Evolutionary conservation across 2,888 invertebrate species (phyloP), one percentile per base, ranked within the genome.

Genomic region (Aphrophora alni): DNA sequence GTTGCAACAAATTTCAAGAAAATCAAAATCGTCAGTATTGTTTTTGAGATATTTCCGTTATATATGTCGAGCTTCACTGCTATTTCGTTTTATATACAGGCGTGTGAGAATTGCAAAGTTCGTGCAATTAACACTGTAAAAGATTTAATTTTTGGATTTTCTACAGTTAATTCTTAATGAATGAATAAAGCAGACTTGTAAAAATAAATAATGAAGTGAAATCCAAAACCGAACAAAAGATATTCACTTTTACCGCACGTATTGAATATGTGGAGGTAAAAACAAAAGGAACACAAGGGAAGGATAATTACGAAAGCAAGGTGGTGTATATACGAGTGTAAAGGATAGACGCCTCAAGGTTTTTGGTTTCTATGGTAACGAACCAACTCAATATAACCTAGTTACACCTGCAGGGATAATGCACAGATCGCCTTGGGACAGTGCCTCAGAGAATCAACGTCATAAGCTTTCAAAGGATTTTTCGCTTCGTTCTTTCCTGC

Each of bases 341-440:
- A 68, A 70, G 38, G 24, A 26, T n/a, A 38, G 75, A 70, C 71
- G 26, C 33, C 25, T 69, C 27, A 44, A 51, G 75, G 74, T 59
- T 59, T 59, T 59, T 59, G 59, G 59, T 82, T 82, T 78, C 83
- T 80, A 83, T 82, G 79, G 82, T 51, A 81, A 83, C 78, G 78
- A 78, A 81, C 80, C 83, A 80, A 83, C 83, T 83, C 83, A 82
- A 83, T 83, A 82, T 83, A 82, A 80, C 74, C 76, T 69, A 70
- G 78, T 59, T 59, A 59, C 59, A 59, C 59, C 59, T 59, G 59
- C 59, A 21, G 59, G 59, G 7, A n/a, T n/a, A n/a, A n/a, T n/a
- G n/a, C n/a, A n/a, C n/a, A n/a, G n/a, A n/a, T n/a, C 59, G 59
- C 59, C 21, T 59, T 21, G 10, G 59, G 59, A 2, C 59, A 59